Conservation (phyloP, 2,113 vertebrate species). For the Emydura subglobosa region DNA sequence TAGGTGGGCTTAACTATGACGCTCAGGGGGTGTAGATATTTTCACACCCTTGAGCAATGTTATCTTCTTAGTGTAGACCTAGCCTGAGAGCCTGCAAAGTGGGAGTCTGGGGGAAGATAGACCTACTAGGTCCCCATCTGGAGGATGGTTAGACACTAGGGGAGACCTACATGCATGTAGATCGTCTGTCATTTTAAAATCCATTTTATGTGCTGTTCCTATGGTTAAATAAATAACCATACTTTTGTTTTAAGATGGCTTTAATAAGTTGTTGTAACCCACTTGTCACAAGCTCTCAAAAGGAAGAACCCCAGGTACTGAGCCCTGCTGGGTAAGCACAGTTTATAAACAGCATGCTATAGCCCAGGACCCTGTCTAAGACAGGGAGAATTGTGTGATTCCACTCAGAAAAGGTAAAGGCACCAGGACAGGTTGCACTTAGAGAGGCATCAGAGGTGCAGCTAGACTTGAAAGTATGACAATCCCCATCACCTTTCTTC, state of each 20-base stretch:
- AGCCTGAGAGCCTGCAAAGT: neutral
- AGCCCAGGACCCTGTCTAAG: neutral
- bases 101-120: neutral
- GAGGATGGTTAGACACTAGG: neutral
- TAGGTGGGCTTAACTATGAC: neutral
- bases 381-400: neutral
- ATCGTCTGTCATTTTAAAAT: neutral
- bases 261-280: neutral
- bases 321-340: neutral
- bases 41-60: neutral
- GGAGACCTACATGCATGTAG: neutral
- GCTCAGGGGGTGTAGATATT: neutral
- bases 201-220: neutral
- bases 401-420: neutral
- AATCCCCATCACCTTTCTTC: conserved; percentile 40
- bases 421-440: neutral
- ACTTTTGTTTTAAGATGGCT: neutral
- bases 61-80: neutral
- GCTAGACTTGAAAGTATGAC: conserved; percentile 14
- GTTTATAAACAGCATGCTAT: accelerated
- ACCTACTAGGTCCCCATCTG: conserved; percentile 21
- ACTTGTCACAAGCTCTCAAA: neutral
- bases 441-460: neutral
- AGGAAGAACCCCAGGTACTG: neutral
- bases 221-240: neutral